Percentiles rank a stretch among this genome's conserved stretches.
Conservation (phyloP, 2,888 invertebrate genomes). For the Adela reaumurella region DNA sequence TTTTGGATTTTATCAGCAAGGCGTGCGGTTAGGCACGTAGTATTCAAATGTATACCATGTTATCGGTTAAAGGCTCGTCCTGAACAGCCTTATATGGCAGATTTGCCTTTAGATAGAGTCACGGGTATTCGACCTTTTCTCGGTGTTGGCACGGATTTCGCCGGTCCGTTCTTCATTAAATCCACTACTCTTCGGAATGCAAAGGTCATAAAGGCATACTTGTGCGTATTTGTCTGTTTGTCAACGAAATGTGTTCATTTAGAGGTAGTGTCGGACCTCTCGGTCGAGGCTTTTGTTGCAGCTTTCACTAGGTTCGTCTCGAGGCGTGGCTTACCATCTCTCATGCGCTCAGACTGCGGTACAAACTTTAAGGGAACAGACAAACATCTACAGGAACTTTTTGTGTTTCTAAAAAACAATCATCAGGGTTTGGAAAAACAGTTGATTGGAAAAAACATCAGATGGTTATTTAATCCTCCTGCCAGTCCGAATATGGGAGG, state of each 20-base stretch:
- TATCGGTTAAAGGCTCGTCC: background rate
- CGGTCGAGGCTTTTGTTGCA: slow-evolving; percentile 12
- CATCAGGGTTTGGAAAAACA: too few relatives aligned
- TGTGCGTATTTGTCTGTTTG: slow-evolving; percentile 12
- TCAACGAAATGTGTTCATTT: slow-evolving; percentile 14
- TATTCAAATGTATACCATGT: background rate
- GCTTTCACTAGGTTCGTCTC: background rate
- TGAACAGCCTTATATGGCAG: background rate
- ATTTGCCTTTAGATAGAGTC: background rate
- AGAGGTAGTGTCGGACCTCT: slow-evolving; percentile 13
- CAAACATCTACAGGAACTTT: background rate
- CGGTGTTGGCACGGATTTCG: slow-evolving; percentile 11
- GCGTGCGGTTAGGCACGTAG: background rate
- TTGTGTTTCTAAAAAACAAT: background rate
- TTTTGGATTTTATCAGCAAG: background rate
- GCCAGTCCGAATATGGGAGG: too few relatives aligned
- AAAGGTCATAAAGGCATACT: slow-evolving; percentile 4
- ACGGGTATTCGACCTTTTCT: slow-evolving; percentile 4
- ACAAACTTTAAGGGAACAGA: background rate
- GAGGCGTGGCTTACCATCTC: background rate
- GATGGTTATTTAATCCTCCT: too few relatives aligned
- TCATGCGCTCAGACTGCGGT: background rate
- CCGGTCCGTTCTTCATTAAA: slow-evolving; percentile 9
- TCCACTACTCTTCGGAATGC: slow-evolving; percentile 4
- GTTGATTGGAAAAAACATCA: too few relatives aligned